Percentiles rank a stretch among this genome's conserved stretches.
Evolutionary conservation across 2,888 invertebrate genomes (phyloP).

Genomic region (Spatulosminthurus flaviceps): DNA sequence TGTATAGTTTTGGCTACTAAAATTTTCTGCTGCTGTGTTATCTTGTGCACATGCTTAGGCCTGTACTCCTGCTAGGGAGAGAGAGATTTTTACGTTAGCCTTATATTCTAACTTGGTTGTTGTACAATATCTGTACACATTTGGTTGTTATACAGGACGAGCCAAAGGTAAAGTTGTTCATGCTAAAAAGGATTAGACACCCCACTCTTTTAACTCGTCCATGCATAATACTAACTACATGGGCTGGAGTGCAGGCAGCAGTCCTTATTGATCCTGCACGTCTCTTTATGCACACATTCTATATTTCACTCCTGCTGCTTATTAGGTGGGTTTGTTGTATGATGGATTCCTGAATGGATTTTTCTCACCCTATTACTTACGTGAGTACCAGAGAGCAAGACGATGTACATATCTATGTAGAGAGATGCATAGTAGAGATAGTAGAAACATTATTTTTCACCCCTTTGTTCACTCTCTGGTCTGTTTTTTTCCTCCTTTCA

Average conservation of each 20-base stretch:
- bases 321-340: background rate
- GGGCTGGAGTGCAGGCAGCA: background rate
- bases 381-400: background rate
- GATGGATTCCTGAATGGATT: slow-evolving; percentile 25
- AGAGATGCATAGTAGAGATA: slow-evolving; percentile 17
- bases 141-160: background rate
- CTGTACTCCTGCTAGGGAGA: background rate
- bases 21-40: background rate
- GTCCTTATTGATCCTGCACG: background rate
- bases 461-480: slow-evolving; percentile 25
- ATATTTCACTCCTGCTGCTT: background rate
- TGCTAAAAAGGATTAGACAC: slow-evolving; percentile 18
- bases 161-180: slow-evolving; percentile 12
- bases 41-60: background rate
- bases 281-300: background rate
- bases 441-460: slow-evolving; percentile 23
- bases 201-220: slow-evolving; percentile 5
- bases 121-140: no score
- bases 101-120: background rate
- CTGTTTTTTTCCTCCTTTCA: slow-evolving; percentile 21
- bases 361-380: slow-evolving; percentile 21
- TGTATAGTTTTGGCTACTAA: background rate
- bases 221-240: background rate
- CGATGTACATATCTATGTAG: no score
- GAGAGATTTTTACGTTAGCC: background rate